phyloP scores from a whole-genome alignment of 1,140 invertebrate species.

The Fopius arisanus region DNA sequence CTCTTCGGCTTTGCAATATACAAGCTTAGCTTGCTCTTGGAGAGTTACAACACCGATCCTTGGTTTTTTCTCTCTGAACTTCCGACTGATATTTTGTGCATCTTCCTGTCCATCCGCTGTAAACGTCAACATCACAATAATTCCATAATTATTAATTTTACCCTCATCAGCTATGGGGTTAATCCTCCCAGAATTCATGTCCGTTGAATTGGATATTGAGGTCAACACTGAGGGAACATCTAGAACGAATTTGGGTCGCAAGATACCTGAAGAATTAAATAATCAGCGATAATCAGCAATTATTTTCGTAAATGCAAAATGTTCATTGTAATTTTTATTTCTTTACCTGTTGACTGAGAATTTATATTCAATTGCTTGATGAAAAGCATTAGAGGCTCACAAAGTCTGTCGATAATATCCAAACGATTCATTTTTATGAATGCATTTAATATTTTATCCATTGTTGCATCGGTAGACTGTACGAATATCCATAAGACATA shows the following conservation, averaged over 20 bases:
- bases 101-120: slow-evolving; percentile 43
- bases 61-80: slow-evolving; percentile 47
- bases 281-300: too few species aligned
- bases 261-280: slow-evolving; percentile 28
- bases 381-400: slow-evolving; percentile 39
- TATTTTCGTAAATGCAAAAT: too few species aligned
- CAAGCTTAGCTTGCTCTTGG: slow-evolving; percentile 51
- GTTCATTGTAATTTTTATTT: background rate
- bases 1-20: slow-evolving; percentile 48
- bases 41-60: slow-evolving; percentile 54
- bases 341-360: background rate
- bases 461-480: slow-evolving; percentile 43
- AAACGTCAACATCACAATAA: slow-evolving; percentile 52
- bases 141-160: slow-evolving; percentile 37
- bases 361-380: slow-evolving; percentile 28
- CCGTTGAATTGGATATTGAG: too few species aligned
- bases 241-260: slow-evolving; percentile 26
- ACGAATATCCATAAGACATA: slow-evolving; percentile 50
- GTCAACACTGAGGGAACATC: too few species aligned
- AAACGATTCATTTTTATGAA: slow-evolving; percentile 46
- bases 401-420: slow-evolving; percentile 48
- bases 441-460: slow-evolving; percentile 48
- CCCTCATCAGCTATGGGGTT: background rate
- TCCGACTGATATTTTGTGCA: slow-evolving; percentile 40
- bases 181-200: too few species aligned